Evolutionary conservation across 2,797 vertebrate species (phyloP), one percentile per base, ranked within the genome.

Genomic region (Xenopus petersii): DNA sequence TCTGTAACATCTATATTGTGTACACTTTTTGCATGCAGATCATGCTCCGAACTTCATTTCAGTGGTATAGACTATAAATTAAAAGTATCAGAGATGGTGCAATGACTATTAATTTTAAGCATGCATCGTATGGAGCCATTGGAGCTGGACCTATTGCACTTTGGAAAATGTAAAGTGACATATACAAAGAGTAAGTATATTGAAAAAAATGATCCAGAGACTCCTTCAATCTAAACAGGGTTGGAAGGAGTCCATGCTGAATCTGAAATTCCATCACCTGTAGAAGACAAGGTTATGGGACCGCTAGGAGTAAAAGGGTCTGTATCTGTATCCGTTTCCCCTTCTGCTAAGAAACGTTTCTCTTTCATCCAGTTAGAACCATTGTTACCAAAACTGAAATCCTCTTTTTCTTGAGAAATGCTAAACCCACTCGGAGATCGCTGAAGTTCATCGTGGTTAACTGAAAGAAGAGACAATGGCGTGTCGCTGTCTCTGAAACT

Each of bases 391-490:
- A 92, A 92, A 0, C 84, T 82, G 64, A 92, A 93, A 76, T 96
- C 93, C 0, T 98, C 96, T 83, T 86, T 92, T 66, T 95, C 93
- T 26, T 94, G 95, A 1, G 97, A 98, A 87, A 98, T 96, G 88
- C 97, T 99, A 89, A 99, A 99, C 47, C 97, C 97, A 0, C 97
- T 99, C 0, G 91, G 97, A 1, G 97, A 97, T 65, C 94, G 93
- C 80, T 98, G 96, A 64, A 99, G 93, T 83, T 99, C 97, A 86
- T 98, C 97, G 0, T 98, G 97, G 86, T 95, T 97, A 80, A 99
- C 95, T 0, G 97, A 98, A 75, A 98, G 91, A 84, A 99, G 89
- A 59, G 97, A 99, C 65, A 99, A 84, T 0, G 96, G 96, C 0
- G 97, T 96, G 82, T 96, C 97, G 0, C 93, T 94, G 87, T 92